Conservation (phyloP, 2,113 vertebrate species). For the Nematolebias whitei region DNA sequence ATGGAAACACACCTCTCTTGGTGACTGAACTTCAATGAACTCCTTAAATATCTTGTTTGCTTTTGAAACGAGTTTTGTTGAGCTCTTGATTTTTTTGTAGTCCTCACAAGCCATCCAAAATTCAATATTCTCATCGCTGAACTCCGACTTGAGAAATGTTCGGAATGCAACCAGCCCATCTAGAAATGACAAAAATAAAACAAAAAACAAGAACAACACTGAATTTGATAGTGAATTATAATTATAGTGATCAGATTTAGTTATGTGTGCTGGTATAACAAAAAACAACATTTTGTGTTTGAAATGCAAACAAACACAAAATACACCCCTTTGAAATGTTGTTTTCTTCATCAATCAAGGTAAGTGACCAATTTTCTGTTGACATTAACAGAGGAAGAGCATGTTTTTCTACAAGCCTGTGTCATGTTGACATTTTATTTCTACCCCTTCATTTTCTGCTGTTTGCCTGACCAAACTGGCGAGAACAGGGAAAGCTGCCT, state of each 20-base stretch:
- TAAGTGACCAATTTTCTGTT: conserved; percentile 53
- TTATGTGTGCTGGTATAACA: background rate
- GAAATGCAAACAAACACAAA: conserved; percentile 24
- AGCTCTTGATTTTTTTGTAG: conserved; percentile 89
- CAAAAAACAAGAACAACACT: conserved; percentile 18
- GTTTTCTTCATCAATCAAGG: conserved; percentile 41
- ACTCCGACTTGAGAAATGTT: conserved; percentile 91
- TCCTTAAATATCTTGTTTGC: conserved; percentile 92
- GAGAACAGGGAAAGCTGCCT: conserved; percentile 8
- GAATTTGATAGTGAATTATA: too few species aligned
- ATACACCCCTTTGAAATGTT: conserved; percentile 13
- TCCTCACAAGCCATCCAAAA: conserved; percentile 98
- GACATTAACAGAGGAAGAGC: conserved; percentile 29
- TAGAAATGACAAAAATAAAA: conserved; percentile 60
- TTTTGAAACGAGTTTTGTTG: conserved; percentile 85
- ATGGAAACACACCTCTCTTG: conserved; percentile 87
- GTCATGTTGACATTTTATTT: conserved; percentile 66
- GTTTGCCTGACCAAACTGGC: conserved; percentile 45
- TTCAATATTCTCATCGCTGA: conserved; percentile 96
- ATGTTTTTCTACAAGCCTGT: conserved; percentile 55
- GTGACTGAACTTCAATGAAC: conserved; percentile 89
- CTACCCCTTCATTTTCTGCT: conserved; percentile 25
- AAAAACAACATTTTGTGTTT: too few species aligned
- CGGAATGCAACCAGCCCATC: conserved; percentile 89
- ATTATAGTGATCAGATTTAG: background rate